Percentiles rank a stretch among this genome's conserved stretches.
Evolutionary conservation across 2,113 vertebrate species (phyloP).

Genomic region (Corythoichthys haematopterus): DNA sequence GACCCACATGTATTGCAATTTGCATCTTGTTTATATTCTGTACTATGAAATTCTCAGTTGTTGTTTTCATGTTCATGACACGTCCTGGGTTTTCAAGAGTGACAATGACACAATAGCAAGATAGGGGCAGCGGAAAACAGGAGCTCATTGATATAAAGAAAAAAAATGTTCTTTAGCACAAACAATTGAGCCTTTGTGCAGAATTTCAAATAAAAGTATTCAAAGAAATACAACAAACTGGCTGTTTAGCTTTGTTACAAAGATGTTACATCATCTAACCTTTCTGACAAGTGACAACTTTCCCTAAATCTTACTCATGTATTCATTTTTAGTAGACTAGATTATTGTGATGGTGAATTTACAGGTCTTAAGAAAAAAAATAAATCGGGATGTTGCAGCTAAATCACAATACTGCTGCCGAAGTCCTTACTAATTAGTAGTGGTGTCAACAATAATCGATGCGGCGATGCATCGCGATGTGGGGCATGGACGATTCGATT

Average conservation of each 20-base stretch:
- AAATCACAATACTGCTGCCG: no score
- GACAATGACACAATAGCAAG: not conserved
- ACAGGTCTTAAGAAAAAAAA: no score
- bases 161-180: not conserved
- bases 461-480: no score
- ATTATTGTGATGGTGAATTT: no score
- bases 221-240: not conserved
- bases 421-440: no score
- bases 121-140: not conserved
- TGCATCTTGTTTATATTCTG: not conserved
- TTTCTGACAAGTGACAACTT: not conserved
- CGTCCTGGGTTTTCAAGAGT: not conserved
- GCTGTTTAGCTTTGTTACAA: not conserved
- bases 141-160: not conserved
- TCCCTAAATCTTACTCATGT: no score
- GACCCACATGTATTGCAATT: not conserved
- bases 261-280: not conserved
- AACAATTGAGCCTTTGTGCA: not conserved
- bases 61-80: not conserved
- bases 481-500: no score
- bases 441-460: no score
- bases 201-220: not conserved
- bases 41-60: not conserved
- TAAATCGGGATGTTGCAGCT: no score
- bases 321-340: no score